Base-by-base conservation (phyloP, 2,888 invertebrate genomes). In the Pomacea canaliculata region DNA sequence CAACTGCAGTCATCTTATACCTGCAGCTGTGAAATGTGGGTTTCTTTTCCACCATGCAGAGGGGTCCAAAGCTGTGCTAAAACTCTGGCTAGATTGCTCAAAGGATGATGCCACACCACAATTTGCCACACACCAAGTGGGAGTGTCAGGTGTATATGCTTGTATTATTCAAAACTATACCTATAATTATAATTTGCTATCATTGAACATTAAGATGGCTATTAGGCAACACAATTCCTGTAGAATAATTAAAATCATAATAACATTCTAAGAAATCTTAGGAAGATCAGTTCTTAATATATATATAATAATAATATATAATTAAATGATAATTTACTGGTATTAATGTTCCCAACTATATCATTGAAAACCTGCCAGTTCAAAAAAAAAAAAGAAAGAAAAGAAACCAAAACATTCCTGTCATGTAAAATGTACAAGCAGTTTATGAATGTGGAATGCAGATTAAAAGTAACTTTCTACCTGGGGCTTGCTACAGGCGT, bases 1-100 rank as follows among this genome's bases (percentile, higher is more conserved):
- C 9, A 59, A 76, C 18, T 81, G 80, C 23, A 84, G 88, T 70
- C 71, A 78, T 18, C 82, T 84, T 46, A 86, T 89, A 62, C 78
- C 86, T 9, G 80, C 80, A 0, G 88, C 87, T 13, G 85, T 85
- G 1, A 78, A 77, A 27, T 77, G 82, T 51, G 90, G 89, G 10
- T 90, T 90, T 79, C 63, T 76, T 60, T 89, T 86, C 76, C 90
- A 90, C 73, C 87, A 89, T 80, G 89, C 90, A 18, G 89, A 90
- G 79, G 79, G 84, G n/a, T 73, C 82, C 48, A 68, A 76, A 18
- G 83, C 87, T 70, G 81, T 85, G 74, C 78, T 90, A 68, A 86
- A 83, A 77, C 77, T 86, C 10, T 89, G 89, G 89, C 81, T 90
- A 12, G 65, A 80, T 16, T 71, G 78, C 4, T 37, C 68, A 7